phyloP scores from a whole-genome alignment of 2,888 invertebrate species.

The Cerceris ruficornis region DNA sequence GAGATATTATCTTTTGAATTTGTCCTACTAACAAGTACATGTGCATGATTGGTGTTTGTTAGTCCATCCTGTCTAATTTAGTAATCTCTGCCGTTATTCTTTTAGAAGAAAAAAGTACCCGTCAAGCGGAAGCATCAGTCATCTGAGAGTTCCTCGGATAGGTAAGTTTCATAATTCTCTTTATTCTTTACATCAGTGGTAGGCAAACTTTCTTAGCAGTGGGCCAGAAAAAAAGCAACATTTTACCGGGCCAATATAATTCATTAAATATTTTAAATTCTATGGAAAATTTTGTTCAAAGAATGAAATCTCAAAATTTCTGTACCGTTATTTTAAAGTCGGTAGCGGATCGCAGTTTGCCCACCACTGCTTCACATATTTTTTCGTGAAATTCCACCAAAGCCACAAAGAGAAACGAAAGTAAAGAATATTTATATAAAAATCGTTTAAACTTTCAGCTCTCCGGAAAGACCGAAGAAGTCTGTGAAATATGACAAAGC shows the following conservation, averaged over 20 bases:
- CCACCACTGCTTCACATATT: too few species aligned
- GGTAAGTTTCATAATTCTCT: constrained; percentile 76
- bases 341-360: too few species aligned
- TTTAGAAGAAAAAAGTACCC: constrained; percentile 84
- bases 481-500: constrained; percentile 70
- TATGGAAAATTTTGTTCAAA: too few species aligned
- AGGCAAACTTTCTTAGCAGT: too few species aligned
- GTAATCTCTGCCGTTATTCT: constrained; percentile 68
- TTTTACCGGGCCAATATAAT: too few species aligned
- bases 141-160: constrained; percentile 84
- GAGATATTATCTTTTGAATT: constrained; percentile 61
- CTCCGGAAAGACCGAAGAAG: constrained; percentile 75
- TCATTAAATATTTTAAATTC: too few species aligned
- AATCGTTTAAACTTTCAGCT: constrained; percentile 61
- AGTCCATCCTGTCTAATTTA: constrained; percentile 47
- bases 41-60: constrained; percentile 78
- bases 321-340: too few species aligned
- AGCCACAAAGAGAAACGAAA: too few species aligned
- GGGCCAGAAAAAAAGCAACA: too few species aligned
- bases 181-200: too few species aligned
- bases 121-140: constrained; percentile 84
- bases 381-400: too few species aligned
- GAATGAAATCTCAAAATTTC: too few species aligned
- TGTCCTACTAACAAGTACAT: constrained; percentile 67
- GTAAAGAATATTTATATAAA: constrained; percentile 15